phyloP scores from a whole-genome alignment of 2,888 invertebrate genomes.

The Eilema depressum region DNA sequence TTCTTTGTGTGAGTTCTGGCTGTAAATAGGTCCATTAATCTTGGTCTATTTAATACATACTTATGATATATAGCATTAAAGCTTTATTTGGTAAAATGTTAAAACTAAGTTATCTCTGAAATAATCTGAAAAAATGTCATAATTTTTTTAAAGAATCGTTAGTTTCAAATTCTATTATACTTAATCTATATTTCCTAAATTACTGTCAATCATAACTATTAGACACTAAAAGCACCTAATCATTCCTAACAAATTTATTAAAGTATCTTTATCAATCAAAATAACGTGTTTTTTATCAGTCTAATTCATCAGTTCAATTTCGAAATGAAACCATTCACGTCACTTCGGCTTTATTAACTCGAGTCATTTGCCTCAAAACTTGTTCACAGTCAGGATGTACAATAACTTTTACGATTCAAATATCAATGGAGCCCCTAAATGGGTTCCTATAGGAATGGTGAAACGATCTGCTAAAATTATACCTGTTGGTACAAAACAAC shows the following conservation, averaged over 20 bases:
- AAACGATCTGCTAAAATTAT: conserved; percentile 57
- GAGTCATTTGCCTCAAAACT: conserved; percentile 20
- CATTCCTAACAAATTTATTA: conserved; percentile 25
- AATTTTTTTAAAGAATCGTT: too few relatives aligned
- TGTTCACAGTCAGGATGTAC: conserved; percentile 31
- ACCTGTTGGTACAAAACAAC: conserved; percentile 46
- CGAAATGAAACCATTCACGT: background rate
- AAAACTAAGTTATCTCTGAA: background rate
- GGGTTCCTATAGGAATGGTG: background rate
- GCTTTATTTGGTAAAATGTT: background rate
- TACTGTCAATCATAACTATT: background rate
- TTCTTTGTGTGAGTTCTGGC: conserved; percentile 10
- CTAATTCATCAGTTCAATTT: conserved; percentile 24
- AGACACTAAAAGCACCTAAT: conserved; percentile 8
- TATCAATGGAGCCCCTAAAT: conserved; percentile 51
- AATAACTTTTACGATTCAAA: conserved; percentile 28
- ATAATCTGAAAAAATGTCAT: too few relatives aligned
- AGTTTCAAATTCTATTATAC: background rate
- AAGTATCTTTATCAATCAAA: conserved; percentile 31
- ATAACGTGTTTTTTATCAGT: conserved; percentile 45
- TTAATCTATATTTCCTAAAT: background rate
- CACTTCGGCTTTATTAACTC: background rate
- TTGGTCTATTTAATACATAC: conserved; percentile 35
- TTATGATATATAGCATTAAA: background rate
- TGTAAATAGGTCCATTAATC: conserved; percentile 47